Evolutionary conservation across 2,888 invertebrate genomes (phyloP), one percentile per base, ranked within the genome.

Genomic region (Celastrina argiolus): DNA sequence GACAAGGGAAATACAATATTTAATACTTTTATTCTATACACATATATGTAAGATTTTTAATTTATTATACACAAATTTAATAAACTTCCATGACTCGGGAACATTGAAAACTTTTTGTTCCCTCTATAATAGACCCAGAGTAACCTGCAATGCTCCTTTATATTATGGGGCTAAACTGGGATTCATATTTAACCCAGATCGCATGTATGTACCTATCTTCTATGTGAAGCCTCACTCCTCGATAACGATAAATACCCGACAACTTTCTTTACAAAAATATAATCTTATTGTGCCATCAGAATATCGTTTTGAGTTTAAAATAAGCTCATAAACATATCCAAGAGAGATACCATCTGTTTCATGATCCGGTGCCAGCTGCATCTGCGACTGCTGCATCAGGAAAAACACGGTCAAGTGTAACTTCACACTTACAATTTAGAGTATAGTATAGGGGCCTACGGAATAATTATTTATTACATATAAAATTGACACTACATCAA

Each of bases 311-410:
- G 51, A 26, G 22, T 22, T 51, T 51, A 14, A 26, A 51, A 22
- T 51, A 22, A 51, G 51, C 51, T 51, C 26, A 10, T 12, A 51
- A 51, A 22, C 18, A 22, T 12, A 51, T 51, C 51, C 22, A 51
- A 51, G 22, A 18, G 51, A 51, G 51, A 51, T 51, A 51, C 51
- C 51, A 51, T 51, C 51, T 51, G 51, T 51, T 51, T 51, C 51
- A 51, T 51, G 10, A 51, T 51, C 26, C 51, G 22, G 22, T 51
- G 51, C 22, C 51, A 51, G 14, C 22, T 45, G 45, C 8, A 42
- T n/a, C 42, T 18, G 10, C 18, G 45, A 18, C 16, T 8, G 45
- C 51, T 4, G 14, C 26, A 12, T 4, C 26, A 18, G 7, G 1
- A 28, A 45, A 45, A 51, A 51, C 16, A 51, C 14, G 26, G 51